phyloP scores from a whole-genome alignment of 2,888 invertebrate species.

The Hybos culiciformis region DNA sequence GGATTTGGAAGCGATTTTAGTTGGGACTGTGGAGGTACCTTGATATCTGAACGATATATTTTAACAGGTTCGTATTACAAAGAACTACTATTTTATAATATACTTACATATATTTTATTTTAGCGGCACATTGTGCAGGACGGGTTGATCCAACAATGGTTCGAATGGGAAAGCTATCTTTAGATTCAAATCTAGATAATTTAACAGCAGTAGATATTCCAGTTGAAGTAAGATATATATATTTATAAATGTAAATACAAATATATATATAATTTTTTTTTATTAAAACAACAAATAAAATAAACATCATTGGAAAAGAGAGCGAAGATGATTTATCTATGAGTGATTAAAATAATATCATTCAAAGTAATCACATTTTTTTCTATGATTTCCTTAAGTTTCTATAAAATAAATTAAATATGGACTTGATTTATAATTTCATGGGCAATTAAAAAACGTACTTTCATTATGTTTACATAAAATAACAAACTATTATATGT shows the following conservation, averaged over 20 bases:
- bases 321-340: too few species aligned
- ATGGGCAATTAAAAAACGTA: too few species aligned
- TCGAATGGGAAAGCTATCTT: conserved; percentile 20
- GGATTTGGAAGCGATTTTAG: conserved; percentile 11
- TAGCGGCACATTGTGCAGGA: conserved; percentile 28
- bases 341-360: too few species aligned
- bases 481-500: too few species aligned
- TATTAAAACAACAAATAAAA: too few species aligned
- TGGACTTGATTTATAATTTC: too few species aligned
- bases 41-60: conserved; percentile 23
- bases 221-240: conserved; percentile 18
- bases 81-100: background rate
- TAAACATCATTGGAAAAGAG: background rate
- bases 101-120: background rate
- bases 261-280: too few species aligned
- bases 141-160: conserved; percentile 19
- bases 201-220: conserved; percentile 14
- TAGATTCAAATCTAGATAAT: conserved; percentile 9
- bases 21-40: conserved; percentile 26
- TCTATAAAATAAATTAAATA: too few species aligned
- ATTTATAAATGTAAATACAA: too few species aligned
- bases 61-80: conserved; percentile 16
- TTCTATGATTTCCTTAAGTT: too few species aligned
- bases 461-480: too few species aligned
- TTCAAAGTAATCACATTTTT: too few species aligned